These are phyloP conservation scores for Tenrec ecaudatus DNA, from an alignment of 2,113 vertebrate genomes.

Conservation along the genomic window DNA sequence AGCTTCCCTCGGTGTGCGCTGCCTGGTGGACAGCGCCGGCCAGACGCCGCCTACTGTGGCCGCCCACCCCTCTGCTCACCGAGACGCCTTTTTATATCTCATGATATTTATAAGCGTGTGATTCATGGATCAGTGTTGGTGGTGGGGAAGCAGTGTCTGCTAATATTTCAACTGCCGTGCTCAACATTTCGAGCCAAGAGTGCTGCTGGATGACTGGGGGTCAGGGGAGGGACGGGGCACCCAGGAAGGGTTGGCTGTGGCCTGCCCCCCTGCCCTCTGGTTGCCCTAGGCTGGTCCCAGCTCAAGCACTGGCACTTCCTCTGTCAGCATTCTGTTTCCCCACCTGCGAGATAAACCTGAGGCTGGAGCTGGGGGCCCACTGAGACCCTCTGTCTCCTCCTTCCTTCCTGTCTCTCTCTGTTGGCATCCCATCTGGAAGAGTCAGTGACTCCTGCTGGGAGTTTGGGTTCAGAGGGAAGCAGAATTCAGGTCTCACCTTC, in stretches of 20 bases:
- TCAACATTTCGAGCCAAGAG: constrained; percentile 59
- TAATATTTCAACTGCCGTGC: constrained; percentile 83
- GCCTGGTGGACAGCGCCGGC: too few relatives aligned
- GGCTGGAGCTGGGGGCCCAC: not conserved
- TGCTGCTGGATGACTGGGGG: not conserved
- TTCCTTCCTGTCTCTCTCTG: not conserved
- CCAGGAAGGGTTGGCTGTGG: not conserved
- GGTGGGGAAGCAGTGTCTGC: constrained; percentile 81
- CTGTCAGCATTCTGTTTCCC: not conserved
- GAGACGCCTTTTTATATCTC: constrained; percentile 84
- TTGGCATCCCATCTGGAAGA: not conserved
- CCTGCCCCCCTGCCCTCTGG: not conserved
- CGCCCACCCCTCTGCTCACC: constrained; percentile 85
- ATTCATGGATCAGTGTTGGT: constrained; percentile 86
- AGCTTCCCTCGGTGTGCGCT: too few relatives aligned
- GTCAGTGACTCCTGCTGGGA: too few relatives aligned
- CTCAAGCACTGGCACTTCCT: not conserved
- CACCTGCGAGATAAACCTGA: not conserved
- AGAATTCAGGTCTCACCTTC: not conserved
- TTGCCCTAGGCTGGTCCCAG: not conserved
- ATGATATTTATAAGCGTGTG: constrained; percentile 87
- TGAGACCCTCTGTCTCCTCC: not conserved
- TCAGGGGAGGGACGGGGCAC: not conserved
- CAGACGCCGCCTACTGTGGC: too few relatives aligned
- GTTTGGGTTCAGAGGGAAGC: not conserved